Evolutionary conservation across 2,888 invertebrate genomes (phyloP), one percentile per base, ranked within the genome.

Genomic region (Drosophila austrosaltans): DNA sequence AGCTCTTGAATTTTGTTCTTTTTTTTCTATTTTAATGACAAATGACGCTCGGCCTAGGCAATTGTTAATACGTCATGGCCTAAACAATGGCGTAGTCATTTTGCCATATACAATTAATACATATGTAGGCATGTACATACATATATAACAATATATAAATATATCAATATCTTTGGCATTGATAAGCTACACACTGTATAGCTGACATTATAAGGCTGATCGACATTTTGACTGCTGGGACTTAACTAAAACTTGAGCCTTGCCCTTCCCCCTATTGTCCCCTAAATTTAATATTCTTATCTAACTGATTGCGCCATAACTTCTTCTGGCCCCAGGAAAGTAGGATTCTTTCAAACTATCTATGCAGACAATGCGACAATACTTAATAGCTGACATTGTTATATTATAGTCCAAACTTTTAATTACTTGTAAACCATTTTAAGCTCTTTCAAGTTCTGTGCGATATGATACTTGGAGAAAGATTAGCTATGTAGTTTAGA

Each of bases 151-250:
- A 48, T 72, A 64, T 42, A 63, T 28, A 58, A 57, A 48, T 58
- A 66, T 58, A 72, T 72, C 72, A 72, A 72, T 72, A 61, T 73
- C 42, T 36, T 4, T 48, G 48, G 48, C 42, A 44, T 28, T 53
- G 72, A 72, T 72, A 72, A 72, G 53, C 44, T 53, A 53, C 40
- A 68, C 67, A 68, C 40, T 57, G 58, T 32, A 53, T 53, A 39
- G 48, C n/a, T 20, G 71, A 72, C 71, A 64, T 40, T 73, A 58
- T 66, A 73, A 72, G 48, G 60, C 42, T 61, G 53, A 72, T 40
- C 53, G 66, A 66, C 64, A 42, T 54, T 30, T 53, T 57, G 69
- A 57, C 53, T 53, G 53, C 56, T 40, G 53, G 39, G 44, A 64
- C 54, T 67, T 59, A 42, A 22, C 67, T 39, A 20, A 16, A 42